phyloP scores from a whole-genome alignment of 2,113 vertebrate species.

The Anseranas semipalmata region DNA sequence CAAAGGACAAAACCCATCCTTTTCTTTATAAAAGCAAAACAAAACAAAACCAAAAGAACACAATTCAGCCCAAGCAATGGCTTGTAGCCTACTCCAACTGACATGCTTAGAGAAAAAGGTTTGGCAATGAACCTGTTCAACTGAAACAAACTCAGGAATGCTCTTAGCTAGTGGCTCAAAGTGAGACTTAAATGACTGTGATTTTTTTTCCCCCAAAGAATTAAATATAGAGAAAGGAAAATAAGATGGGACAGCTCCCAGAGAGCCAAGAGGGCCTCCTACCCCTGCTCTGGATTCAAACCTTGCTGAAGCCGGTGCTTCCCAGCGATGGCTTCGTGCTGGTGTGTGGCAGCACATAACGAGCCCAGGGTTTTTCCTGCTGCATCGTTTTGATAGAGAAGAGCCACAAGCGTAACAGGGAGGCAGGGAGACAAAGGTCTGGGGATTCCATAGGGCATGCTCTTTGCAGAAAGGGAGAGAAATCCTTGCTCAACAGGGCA shows the following conservation, averaged over 20 bases:
- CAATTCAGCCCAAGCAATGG: not conserved
- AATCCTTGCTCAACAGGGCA: not conserved
- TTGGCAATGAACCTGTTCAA: not conserved
- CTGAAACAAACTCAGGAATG: not conserved
- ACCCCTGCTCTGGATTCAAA: not conserved
- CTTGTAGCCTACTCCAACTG: not conserved
- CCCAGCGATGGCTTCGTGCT: not conserved
- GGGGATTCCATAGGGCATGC: not conserved
- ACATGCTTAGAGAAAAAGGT: not conserved
- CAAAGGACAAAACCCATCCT: not conserved
- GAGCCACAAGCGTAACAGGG: not conserved
- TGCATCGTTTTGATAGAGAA: not conserved
- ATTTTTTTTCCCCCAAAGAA: accelerated
- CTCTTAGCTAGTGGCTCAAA: not conserved
- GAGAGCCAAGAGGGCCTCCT: not conserved
- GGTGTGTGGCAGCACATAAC: accelerated
- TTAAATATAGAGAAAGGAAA: not conserved
- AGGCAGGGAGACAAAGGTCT: not conserved
- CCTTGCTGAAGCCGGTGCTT: not conserved
- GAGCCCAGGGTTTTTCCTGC: accelerated
- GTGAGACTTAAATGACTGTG: not conserved
- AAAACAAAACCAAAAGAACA: not conserved
- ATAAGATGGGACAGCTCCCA: not conserved
- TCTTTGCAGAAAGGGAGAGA: not conserved
- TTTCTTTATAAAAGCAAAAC: not conserved